Base-by-base conservation (phyloP, 1,140 invertebrate species). In the Heterodera carotae region DNA sequence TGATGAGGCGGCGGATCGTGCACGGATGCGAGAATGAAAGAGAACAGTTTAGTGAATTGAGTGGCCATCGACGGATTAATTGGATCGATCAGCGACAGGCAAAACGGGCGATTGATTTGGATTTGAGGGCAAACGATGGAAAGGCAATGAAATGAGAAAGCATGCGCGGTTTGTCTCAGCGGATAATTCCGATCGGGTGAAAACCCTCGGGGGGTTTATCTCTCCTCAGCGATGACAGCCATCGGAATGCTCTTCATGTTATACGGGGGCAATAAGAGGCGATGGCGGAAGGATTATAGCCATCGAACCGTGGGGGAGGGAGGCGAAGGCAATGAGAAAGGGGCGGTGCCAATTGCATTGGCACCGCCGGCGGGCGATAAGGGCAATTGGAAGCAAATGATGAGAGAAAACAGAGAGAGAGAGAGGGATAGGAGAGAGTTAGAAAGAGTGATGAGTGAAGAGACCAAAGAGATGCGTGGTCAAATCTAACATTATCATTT, bases 1-100 rank as follows among this genome's bases (percentile, higher is more conserved):
- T n/a, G n/a, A 48, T n/a, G 43, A 56, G 75, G 75, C 56, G 85
- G 77, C 3, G 85, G 85, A 76, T 86, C 85, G 80, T 84, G 78
- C 53, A 86, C 86, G 72, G 86, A 87, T n/a, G 85, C 85, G 18
- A 86, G 80, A 76, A 86, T 86, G 71, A 86, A 86, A n/a, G 85
- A 85, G 39, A 86, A 83, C 39, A 86, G 80, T 75, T 86, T 86
- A 12, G 85, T 87, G 76, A 86, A 86, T 77, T 86, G 85, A 34
- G 86, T 86, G 62, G 85, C 86, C 85, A 86, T 86, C 48, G 25
- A 31, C 12, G 48, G 18, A 39, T 4, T 10, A 39, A 39, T 39
- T 39, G 10, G 36, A 39, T 4, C 4, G 48, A 53, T 53, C 18
- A 53, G 12, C 15, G 18, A 15, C 48, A 22, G 39, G 39, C 39